Percentiles rank a stretch among this genome's conserved stretches.
phyloP scores from a whole-genome alignment of 1,140 invertebrate genomes.

The Zaprionus kolodkinae region DNA sequence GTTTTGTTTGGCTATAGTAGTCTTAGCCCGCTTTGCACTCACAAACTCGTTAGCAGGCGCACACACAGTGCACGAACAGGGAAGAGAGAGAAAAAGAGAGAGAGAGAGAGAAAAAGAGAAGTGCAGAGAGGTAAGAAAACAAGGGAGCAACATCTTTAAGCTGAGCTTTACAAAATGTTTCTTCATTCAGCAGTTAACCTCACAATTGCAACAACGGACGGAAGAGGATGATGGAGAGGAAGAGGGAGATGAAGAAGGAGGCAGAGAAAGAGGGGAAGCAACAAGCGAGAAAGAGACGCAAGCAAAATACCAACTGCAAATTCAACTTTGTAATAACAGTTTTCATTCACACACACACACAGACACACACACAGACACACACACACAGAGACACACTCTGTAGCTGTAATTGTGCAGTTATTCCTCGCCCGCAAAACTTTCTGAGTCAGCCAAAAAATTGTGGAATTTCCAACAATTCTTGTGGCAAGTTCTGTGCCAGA shows the following conservation, averaged over 20 bases:
- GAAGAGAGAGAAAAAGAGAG: neutral
- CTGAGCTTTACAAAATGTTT: slow-evolving; percentile 62
- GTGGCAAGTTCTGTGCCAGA: neutral
- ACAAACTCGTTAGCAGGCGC: slow-evolving; percentile 66
- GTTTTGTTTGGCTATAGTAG: slow-evolving; percentile 1
- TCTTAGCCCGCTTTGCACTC: slow-evolving; percentile 16
- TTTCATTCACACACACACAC: slow-evolving; percentile 21
- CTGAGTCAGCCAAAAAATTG: slow-evolving; percentile 16
- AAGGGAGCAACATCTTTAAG: slow-evolving; percentile 42
- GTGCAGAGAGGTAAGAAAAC: neutral
- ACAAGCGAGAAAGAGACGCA: slow-evolving; percentile 29
- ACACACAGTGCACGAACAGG: neutral
- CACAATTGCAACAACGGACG: slow-evolving; percentile 30
- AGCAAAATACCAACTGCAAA: slow-evolving; percentile 58
- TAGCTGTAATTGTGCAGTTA: slow-evolving; percentile 33
- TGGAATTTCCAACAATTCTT: slow-evolving; percentile 10
- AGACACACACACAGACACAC: slow-evolving; percentile 10
- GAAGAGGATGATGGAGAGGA: neutral
- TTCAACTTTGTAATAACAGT: slow-evolving; percentile 69
- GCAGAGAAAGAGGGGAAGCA: neutral
- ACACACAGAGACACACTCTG: no score
- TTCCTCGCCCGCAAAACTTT: slow-evolving; percentile 32
- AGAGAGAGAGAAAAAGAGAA: neutral
- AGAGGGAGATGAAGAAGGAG: neutral
- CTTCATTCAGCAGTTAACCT: slow-evolving; percentile 62